Percentiles rank a stretch among this genome's conserved stretches.
Conservation (phyloP, 2,113 vertebrate species). For the Catharus bicknelli region DNA sequence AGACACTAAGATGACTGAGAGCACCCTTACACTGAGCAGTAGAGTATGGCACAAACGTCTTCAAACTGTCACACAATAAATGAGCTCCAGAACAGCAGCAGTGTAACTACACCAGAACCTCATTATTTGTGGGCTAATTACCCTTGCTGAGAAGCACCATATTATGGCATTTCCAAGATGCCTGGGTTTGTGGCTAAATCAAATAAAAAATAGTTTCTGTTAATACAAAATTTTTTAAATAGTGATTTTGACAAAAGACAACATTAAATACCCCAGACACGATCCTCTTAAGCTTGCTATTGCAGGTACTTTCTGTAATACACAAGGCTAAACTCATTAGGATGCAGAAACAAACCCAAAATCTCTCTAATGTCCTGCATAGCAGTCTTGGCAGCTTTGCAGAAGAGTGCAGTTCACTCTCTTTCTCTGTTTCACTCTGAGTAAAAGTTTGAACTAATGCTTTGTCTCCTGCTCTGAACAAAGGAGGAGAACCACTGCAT, state of each 20-base stretch:
- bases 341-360: neutral
- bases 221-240: neutral
- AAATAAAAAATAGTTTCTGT: neutral
- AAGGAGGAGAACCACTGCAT: neutral
- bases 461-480: neutral
- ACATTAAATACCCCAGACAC: neutral
- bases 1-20: neutral
- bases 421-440: neutral
- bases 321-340: neutral
- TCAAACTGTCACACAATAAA: neutral
- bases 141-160: neutral
- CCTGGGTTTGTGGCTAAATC: neutral
- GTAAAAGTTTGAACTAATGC: neutral
- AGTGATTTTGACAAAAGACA: neutral
- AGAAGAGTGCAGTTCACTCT: neutral
- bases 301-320: neutral
- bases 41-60: neutral
- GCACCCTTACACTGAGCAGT: neutral
- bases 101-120: neutral
- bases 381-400: neutral
- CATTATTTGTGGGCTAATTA: neutral
- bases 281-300: neutral
- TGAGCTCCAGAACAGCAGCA: neutral
- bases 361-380: neutral
- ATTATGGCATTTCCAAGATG: neutral